Base-by-base conservation (phyloP, 1,140 invertebrate genomes). In the Heliconius hermathena region DNA sequence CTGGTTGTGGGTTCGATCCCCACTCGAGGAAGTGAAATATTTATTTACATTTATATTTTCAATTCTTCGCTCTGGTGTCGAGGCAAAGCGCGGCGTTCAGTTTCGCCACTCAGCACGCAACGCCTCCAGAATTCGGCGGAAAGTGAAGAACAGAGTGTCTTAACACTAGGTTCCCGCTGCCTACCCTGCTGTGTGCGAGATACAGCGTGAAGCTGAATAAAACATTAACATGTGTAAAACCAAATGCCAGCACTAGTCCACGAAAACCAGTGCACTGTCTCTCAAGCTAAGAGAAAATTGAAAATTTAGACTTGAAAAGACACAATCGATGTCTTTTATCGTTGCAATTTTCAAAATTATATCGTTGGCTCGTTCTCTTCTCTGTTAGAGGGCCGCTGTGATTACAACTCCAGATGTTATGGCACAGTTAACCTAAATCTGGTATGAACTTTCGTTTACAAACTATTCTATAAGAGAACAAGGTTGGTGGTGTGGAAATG, bases 401-500 rank as follows among this genome's bases (percentile, higher is more conserved):
- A 88, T 85, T 88, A 84, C 82, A 76, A 46, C 66, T 80, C 60
- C 79, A 82, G 79, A 73, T 79, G 83, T 84, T 85, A 86, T 84
- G 81, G 81, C 79, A 84, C 81, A 73, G 82, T 85, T 85, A 87
- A 86, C 87, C 84, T 81, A 75, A 81, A 85, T 86, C 54, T 76
- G 38, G 52, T 36, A 6, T 36, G 33, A 36, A 73, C 75, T 79
- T 81, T 84, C 81, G 79, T 84, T 87, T 84, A 80, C 82, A 84
- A 86, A 83, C 82, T 84, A 81, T 84, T 81, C 83, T 79, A 79
- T 83, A 79, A 84, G 71, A 57, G 76, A 74, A 54, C 33, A 77
- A 78, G 76, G 72, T 77, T 74, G 75, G 77, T 73, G 74, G 71
- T n/a, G 22, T 77, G 60, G 57, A 71, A 81, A 77, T 71, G 60